A percentile compares a stretch with the other conserved stretches of the same genome.
These are phyloP conservation scores for Macaca fascicularis DNA, from an alignment of 2,113 vertebrate genomes.

Conservation along the genomic window T2T-MFA8v1.1 NC_088375.1:185634501-185635000, in stretches of 20 bases:
- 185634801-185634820: slow-evolving; percentile 95
- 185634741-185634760: slow-evolving; percentile 94
- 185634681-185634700: slow-evolving; percentile 98
- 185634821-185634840: slow-evolving; percentile 94
- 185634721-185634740: slow-evolving; percentile 99
- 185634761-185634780: slow-evolving; percentile 99
- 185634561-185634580: not conserved
- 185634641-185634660: slow-evolving; percentile 91
- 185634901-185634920: not conserved
- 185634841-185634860: slow-evolving; percentile 93
- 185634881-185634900: not conserved
- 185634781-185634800: slow-evolving; percentile 96
- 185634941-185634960: slow-evolving; percentile 8
- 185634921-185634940: not conserved
- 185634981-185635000: not conserved
- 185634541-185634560: not conserved
- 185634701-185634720: slow-evolving; percentile 98
- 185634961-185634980: not conserved
- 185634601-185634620: not conserved
- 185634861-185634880: slow-evolving; percentile 94
- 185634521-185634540: not conserved
- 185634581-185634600: not conserved
- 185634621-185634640: not conserved
- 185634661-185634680: slow-evolving; percentile 96
- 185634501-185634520: not conserved